phyloP scores from a whole-genome alignment of 2,888 invertebrate genomes.

The Dendrolimus pini region DNA sequence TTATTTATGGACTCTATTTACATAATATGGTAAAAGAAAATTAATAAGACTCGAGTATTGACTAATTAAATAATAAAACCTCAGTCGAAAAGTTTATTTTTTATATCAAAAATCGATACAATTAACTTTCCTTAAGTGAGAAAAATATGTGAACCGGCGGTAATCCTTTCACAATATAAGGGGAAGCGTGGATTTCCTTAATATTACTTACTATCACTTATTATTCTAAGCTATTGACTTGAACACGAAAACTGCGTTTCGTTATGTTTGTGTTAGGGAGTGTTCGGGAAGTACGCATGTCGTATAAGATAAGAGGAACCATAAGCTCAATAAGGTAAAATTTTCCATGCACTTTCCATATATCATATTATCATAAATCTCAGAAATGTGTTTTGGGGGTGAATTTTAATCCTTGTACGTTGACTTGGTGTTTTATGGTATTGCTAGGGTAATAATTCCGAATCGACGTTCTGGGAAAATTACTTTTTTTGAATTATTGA shows the following conservation, averaged over 20 bases:
- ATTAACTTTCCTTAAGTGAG: slow-evolving; percentile 5
- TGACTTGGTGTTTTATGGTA: slow-evolving; percentile 19
- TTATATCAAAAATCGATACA: no score
- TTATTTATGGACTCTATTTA: no score
- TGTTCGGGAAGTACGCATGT: slow-evolving; percentile 40
- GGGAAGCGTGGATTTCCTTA: slow-evolving; percentile 57
- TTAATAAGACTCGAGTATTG: no score
- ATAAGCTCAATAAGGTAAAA: slow-evolving; percentile 43
- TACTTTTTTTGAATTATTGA: neutral
- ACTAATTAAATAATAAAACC: no score
- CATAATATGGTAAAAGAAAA: no score
- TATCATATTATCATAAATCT: slow-evolving; percentile 54
- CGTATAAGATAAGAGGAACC: slow-evolving; percentile 44
- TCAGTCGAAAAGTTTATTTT: no score
- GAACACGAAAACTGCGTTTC: slow-evolving; percentile 71
- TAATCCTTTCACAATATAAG: slow-evolving; percentile 29
- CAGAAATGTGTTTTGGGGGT: slow-evolving; percentile 34
- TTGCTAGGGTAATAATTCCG: slow-evolving; percentile 1
- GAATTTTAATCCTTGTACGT: slow-evolving; percentile 41
- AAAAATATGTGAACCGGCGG: slow-evolving; percentile 24
- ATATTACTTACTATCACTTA: slow-evolving; percentile 71
- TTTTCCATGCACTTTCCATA: slow-evolving; percentile 41
- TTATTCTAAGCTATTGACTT: slow-evolving; percentile 75
- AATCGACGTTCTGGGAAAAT: slow-evolving; percentile 6
- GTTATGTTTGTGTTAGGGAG: slow-evolving; percentile 64